A percentile compares a stretch with the other conserved stretches of the same genome.
These are phyloP conservation scores for Drosophila murphyi DNA, from an alignment of 1,140 invertebrate species.

Conservation along the genomic window DNA sequence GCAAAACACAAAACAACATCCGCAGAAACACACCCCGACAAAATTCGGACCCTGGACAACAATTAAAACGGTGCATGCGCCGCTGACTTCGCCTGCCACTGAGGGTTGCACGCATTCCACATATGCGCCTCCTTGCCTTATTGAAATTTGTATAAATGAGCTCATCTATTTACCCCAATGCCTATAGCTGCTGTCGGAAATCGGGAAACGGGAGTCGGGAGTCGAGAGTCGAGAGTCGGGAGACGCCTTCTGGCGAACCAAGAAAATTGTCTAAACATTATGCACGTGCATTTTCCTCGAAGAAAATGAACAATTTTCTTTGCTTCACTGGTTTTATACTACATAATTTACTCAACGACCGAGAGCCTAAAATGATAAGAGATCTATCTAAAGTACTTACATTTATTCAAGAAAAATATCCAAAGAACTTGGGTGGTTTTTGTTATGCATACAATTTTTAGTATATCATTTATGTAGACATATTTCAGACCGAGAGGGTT, in stretches of 20 bases:
- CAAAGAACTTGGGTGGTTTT: slow-evolving; percentile 40
- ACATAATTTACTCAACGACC: slow-evolving; percentile 54
- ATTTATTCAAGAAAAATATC: slow-evolving; percentile 56
- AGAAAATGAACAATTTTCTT: slow-evolving; percentile 62
- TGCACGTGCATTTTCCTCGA: slow-evolving; percentile 73
- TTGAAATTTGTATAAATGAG: slow-evolving; percentile 46
- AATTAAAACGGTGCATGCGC: slow-evolving; percentile 65
- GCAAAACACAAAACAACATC: not conserved
- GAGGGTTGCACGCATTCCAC: slow-evolving; percentile 62
- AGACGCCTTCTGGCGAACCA: slow-evolving; percentile 15
- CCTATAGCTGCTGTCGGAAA: slow-evolving; percentile 7
- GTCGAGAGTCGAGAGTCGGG: not conserved
- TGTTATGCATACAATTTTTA: slow-evolving; percentile 2
- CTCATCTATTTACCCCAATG: slow-evolving; percentile 53
- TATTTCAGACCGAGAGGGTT: too few species aligned
- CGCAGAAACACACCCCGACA: slow-evolving; percentile 25
- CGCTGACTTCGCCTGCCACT: slow-evolving; percentile 38
- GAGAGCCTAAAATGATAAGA: slow-evolving; percentile 39
- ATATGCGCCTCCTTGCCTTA: slow-evolving; percentile 34
- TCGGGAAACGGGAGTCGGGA: not conserved
- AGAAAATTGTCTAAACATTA: slow-evolving; percentile 65
- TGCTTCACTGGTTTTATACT: slow-evolving; percentile 65
- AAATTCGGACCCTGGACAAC: slow-evolving; percentile 46
- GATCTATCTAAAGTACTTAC: slow-evolving; percentile 23
- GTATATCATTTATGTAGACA: not conserved